Percentiles rank a stretch among this genome's conserved stretches.
Evolutionary conservation across 2,888 invertebrate genomes (phyloP).

Genomic region (Mythimna albipuncta): DNA sequence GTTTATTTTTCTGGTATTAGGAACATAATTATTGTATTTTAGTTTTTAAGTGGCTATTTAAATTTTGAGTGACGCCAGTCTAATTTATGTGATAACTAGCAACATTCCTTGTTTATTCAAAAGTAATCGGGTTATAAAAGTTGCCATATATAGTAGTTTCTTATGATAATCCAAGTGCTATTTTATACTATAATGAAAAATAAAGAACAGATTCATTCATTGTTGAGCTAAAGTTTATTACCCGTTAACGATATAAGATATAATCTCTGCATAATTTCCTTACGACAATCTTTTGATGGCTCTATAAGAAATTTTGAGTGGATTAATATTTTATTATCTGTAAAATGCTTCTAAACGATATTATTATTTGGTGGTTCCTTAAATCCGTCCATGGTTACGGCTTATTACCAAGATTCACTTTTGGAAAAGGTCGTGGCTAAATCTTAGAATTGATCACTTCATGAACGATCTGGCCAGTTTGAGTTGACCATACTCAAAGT

Average conservation of each 20-base stretch:
- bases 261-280: conserved; percentile 1
- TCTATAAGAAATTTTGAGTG: too few species aligned
- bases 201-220: not conserved
- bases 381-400: not conserved
- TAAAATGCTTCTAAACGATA: conserved; percentile 8
- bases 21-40: too few species aligned
- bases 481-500: too few species aligned
- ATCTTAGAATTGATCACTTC: too few species aligned
- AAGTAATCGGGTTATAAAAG: not conserved
- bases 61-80: too few species aligned
- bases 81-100: not conserved
- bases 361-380: conserved; percentile 11
- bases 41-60: too few species aligned
- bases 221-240: not conserved
- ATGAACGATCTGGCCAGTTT: too few species aligned
- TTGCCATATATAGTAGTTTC: not conserved
- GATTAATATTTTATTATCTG: not conserved
- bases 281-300: conserved; percentile 1
- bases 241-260: conserved; percentile 9
- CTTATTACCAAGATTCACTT: conserved; percentile 14
- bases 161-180: not conserved
- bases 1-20: too few species aligned
- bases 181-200: not conserved
- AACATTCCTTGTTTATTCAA: not conserved
- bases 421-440: not conserved